Evolutionary conservation across 2,797 vertebrate genomes (phyloP).

Genomic region (Poecilia gillii): DNA sequence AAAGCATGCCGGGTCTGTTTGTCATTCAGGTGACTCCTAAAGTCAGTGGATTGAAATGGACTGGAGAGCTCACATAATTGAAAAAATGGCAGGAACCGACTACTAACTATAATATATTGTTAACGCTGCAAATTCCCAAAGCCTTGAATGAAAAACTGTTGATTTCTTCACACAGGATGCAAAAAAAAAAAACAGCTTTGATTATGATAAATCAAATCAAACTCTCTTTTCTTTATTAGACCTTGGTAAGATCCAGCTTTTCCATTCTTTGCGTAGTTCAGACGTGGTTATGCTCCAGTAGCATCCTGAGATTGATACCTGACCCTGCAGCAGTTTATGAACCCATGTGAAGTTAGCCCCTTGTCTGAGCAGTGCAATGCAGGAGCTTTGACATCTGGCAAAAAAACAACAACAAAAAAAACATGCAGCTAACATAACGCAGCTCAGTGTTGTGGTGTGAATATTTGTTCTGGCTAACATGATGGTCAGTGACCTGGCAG

Average conservation of each 20-base stretch:
- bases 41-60: not conserved
- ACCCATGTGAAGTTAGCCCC: slow-evolving; percentile 22
- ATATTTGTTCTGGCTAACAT: slow-evolving; percentile 47
- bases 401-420: not conserved
- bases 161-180: not conserved
- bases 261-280: slow-evolving; percentile 1
- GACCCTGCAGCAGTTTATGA: slow-evolving; percentile 20
- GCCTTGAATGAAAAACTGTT: not conserved
- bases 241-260: not conserved
- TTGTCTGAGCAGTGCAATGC: slow-evolving; percentile 16
- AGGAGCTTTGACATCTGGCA: slow-evolving; percentile 52
- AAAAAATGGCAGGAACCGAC: slow-evolving; percentile 14
- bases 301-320: slow-evolving; percentile 20
- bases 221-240: slow-evolving; percentile 6
- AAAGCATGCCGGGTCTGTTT: not conserved
- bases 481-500: slow-evolving; percentile 70
- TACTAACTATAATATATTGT: not conserved
- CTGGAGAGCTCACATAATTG: not conserved
- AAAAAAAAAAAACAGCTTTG: slow-evolving; percentile 12
- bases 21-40: slow-evolving; percentile 9
- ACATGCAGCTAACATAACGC: slow-evolving; percentile 23
- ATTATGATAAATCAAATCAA: slow-evolving; percentile 25
- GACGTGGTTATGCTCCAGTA: not conserved
- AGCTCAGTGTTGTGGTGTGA: slow-evolving; percentile 34
- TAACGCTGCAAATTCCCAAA: not conserved